Percentiles rank a stretch among this genome's conserved stretches.
phyloP scores from a whole-genome alignment of 2,797 vertebrate species.

The Clamator glandarius region DNA sequence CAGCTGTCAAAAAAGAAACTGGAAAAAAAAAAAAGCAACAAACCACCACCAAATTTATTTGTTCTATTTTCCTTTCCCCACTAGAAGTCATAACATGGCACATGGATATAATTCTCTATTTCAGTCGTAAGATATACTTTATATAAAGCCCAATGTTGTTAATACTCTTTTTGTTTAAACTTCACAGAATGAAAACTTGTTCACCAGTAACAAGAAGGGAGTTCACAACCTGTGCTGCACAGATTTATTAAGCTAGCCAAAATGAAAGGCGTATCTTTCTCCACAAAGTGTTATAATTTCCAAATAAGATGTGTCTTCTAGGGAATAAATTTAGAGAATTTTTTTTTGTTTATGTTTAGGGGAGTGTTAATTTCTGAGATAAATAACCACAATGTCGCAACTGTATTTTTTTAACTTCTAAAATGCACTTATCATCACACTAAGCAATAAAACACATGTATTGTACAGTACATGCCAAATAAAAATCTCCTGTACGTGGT shows the following conservation, averaged over 20 bases:
- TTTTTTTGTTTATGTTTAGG: neutral
- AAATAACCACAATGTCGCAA: neutral
- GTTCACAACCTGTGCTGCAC: neutral
- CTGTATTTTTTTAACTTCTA: neutral
- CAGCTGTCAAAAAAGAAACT: neutral
- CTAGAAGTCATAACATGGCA: neutral
- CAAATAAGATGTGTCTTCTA: neutral
- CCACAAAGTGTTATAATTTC: neutral
- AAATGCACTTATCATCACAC: neutral
- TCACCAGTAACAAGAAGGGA: neutral
- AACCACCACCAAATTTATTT: neutral
- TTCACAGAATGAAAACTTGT: neutral
- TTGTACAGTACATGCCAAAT: neutral
- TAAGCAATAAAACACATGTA: neutral
- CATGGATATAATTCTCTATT: neutral
- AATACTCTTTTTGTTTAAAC: neutral
- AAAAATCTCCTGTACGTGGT: neutral
- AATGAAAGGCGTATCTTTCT: neutral
- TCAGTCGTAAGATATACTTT: neutral
- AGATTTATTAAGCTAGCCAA: constrained; percentile 16
- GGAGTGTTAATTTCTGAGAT: neutral
- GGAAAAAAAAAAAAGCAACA: too few relatives aligned
- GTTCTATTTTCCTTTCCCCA: neutral
- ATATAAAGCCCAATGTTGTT: neutral
- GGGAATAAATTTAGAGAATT: neutral